Base-by-base conservation (phyloP, 2,888 invertebrate species). In the Cephalotes varians region DNA sequence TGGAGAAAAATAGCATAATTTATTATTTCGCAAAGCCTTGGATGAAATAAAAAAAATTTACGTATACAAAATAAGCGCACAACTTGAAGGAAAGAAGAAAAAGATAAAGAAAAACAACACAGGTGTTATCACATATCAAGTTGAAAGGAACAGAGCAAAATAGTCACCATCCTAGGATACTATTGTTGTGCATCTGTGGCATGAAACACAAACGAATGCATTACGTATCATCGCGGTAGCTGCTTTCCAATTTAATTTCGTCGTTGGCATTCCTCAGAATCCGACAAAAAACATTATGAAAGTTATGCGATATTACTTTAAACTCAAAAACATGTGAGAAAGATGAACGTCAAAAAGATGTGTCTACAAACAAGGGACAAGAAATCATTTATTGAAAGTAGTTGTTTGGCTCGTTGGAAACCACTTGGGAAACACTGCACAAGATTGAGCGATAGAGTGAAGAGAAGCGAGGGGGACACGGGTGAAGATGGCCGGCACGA, bases 401-500 rank as follows among this genome's bases (percentile, higher is more conserved):
- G 15, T 44, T 37, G 21, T 37, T 37, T 6, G 21, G 15, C 12
- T 37, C 7, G 12, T 67, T 10, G 2, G 34, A 18, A 69, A 3
- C 34, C 21, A 71, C 10, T 71, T 37, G 71, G 18, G 25, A 71
- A 54, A 54, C 21, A 21, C 21, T 34, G 10, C 31, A 69, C 34
- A 21, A 49, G 15, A 31, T 1, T 31, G 47, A 67, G 15, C 40
- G 12, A 40, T 10, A 47, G 15, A 72, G 28, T 25, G 12, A 31
- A 28, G n/a, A 28, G 58, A 58, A 58, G 58, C 44, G 31, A 34
- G 54, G 31, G 58, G 25, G 12, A 21, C 18, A 31, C 60, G 44
- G 44, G 2, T 47, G 76, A 76, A 65, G 65, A 65, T 51, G 65
- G 34, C 37, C 51, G 37, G 51, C 47, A 37, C 37, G 18, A 62